These are phyloP conservation scores for Mimas tiliae DNA, from an alignment of 2,888 invertebrate species.

Conservation along the genomic window DNA sequence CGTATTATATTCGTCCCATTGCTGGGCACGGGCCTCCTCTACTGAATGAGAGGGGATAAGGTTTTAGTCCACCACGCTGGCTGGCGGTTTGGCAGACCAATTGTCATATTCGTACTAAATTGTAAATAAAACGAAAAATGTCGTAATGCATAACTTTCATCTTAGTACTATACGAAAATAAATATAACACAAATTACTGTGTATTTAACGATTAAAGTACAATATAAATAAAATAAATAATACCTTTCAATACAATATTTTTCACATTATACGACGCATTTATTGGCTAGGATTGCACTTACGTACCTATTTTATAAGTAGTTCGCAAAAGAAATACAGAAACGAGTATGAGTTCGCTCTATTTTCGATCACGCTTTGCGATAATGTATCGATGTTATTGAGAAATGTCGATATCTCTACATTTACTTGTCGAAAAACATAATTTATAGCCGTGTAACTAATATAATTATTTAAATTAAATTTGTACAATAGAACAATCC, in stretches of 20 bases:
- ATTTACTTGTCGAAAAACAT: not conserved
- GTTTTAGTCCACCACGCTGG: too few species aligned
- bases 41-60: too few species aligned
- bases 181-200: not conserved
- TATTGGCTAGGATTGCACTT: conserved; percentile 9
- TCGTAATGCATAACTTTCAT: too few species aligned
- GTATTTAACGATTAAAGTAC: not conserved
- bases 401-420: not conserved
- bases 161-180: too few species aligned
- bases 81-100: too few species aligned
- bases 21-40: too few species aligned
- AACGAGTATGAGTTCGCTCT: not conserved
- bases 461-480: not conserved
- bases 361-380: not conserved
- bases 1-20: too few species aligned
- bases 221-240: conserved; percentile 14
- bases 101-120: too few species aligned
- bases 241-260: conserved; percentile 1
- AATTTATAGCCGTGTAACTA: not conserved
- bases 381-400: not conserved
- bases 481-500: not conserved
- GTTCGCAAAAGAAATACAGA: not conserved
- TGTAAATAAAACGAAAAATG: too few species aligned
- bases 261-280: not conserved
- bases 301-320: not conserved